phyloP scores from a whole-genome alignment of 2,888 invertebrate species.

The Caenorhabditis angaria region DNA sequence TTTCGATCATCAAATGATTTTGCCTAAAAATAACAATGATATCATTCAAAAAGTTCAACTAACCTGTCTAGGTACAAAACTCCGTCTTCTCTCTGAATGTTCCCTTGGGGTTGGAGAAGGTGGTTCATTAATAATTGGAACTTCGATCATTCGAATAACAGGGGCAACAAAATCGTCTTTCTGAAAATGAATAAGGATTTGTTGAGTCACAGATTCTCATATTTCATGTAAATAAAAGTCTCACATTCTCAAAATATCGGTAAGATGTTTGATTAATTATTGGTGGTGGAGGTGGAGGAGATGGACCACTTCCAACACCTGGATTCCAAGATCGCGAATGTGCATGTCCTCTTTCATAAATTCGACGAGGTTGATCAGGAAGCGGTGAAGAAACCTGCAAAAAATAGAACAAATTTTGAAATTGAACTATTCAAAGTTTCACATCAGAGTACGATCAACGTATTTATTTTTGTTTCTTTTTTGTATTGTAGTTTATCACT shows the following conservation, averaged over 20 bases:
- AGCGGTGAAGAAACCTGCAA: conserved; percentile 55
- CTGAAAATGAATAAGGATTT: conserved; percentile 10
- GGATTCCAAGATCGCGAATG: conserved; percentile 60
- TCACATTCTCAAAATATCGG: conserved; percentile 26
- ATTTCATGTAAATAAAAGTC: background rate
- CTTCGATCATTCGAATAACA: conserved; percentile 17
- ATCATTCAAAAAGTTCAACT: background rate
- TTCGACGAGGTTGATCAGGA: conserved; percentile 43
- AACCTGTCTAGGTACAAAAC: conserved; percentile 29
- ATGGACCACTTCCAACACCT: conserved; percentile 22
- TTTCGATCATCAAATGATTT: conserved; percentile 51
- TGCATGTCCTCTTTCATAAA: conserved; percentile 56
- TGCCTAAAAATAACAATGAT: conserved; percentile 27
- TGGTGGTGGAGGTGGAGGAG: conserved; percentile 30
- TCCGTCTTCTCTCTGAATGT: conserved; percentile 16
- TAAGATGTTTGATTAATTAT: conserved; percentile 27
- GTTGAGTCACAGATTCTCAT: background rate
- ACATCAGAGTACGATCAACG: background rate
- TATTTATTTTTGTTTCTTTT: too few relatives aligned
- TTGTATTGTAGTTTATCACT: too few relatives aligned
- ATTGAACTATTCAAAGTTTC: background rate
- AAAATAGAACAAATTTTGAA: background rate
- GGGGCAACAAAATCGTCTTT: background rate
- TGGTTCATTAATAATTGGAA: conserved; percentile 44
- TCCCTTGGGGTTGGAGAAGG: conserved; percentile 19